Conservation (phyloP, 2,797 vertebrate species). For the Pelodytes ibericus region DNA sequence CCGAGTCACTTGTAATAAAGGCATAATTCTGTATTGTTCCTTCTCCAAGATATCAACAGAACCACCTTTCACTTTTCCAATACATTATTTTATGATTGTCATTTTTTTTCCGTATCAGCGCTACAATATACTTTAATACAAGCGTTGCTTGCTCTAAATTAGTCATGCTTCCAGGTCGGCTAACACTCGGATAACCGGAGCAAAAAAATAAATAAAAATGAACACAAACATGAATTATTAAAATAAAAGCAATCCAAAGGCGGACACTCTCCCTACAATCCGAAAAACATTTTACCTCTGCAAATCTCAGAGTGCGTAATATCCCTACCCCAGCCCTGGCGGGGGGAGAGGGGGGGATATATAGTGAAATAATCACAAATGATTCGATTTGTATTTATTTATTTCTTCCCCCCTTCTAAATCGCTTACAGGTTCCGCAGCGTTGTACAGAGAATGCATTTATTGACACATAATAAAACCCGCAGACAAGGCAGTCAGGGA, state of each 20-base stretch:
- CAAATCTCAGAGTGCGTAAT: background rate
- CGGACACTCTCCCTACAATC: background rate
- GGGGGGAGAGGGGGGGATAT: too few species aligned
- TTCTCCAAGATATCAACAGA: background rate
- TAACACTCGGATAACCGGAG: conserved; percentile 33
- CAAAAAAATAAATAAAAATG: conserved; percentile 16
- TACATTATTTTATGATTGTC: background rate
- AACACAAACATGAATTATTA: conserved; percentile 43
- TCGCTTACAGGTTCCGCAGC: too few species aligned
- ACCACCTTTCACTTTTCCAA: background rate
- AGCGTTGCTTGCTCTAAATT: conserved; percentile 37
- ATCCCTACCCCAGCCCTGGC: background rate
- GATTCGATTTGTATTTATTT: background rate
- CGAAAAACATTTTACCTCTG: conserved; percentile 19
- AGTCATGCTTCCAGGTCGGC: conserved; percentile 41
- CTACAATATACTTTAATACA: background rate
- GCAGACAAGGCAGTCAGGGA: too few species aligned
- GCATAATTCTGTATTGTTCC: background rate
- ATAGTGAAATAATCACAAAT: background rate
- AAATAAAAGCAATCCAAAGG: conserved; percentile 33
- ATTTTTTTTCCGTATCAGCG: background rate
- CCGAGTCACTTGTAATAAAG: background rate
- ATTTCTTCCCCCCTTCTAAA: too few species aligned
- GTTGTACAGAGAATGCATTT: too few species aligned
- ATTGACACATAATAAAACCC: too few species aligned